Conservation (phyloP, 2,888 invertebrate genomes). For the Oxyscelio sp. region DNA sequence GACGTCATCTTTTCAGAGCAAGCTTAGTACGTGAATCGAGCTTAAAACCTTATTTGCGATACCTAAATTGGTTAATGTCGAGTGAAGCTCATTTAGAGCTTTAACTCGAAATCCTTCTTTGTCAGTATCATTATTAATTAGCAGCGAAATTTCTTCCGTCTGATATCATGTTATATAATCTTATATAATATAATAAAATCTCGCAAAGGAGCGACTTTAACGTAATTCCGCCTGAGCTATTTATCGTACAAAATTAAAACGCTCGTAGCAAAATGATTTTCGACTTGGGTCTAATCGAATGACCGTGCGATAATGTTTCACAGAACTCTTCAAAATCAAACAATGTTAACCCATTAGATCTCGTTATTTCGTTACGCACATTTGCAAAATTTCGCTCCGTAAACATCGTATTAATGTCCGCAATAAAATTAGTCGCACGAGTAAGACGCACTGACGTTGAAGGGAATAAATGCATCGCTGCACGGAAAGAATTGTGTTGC, state of each 20-base stretch:
- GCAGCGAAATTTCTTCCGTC: conserved; percentile 24
- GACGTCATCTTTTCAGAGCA: conserved; percentile 50
- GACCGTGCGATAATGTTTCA: background rate
- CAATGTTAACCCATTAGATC: conserved; percentile 16
- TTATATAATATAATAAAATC: conserved; percentile 14
- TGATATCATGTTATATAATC: conserved; percentile 19
- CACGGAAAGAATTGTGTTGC: too few species aligned
- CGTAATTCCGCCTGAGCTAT: conserved; percentile 1
- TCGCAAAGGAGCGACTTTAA: conserved; percentile 3
- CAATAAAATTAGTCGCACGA: conserved; percentile 54
- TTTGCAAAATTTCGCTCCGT: conserved; percentile 35
- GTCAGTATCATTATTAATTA: conserved; percentile 54
- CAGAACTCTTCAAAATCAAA: conserved; percentile 16
- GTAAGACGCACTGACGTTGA: conserved; percentile 50
- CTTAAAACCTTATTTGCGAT: conserved; percentile 67
- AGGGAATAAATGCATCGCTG: conserved; percentile 63
- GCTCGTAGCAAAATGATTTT: background rate
- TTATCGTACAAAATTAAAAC: background rate
- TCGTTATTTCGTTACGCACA: conserved; percentile 9
- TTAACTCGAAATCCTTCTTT: conserved; percentile 64
- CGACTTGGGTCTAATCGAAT: background rate
- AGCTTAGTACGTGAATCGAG: conserved; percentile 59
- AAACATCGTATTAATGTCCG: conserved; percentile 49
- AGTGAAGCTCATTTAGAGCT: conserved; percentile 64
- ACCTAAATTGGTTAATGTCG: conserved; percentile 64